Base-by-base conservation (phyloP, 1,140 invertebrate species). In the Diprion similis region DNA sequence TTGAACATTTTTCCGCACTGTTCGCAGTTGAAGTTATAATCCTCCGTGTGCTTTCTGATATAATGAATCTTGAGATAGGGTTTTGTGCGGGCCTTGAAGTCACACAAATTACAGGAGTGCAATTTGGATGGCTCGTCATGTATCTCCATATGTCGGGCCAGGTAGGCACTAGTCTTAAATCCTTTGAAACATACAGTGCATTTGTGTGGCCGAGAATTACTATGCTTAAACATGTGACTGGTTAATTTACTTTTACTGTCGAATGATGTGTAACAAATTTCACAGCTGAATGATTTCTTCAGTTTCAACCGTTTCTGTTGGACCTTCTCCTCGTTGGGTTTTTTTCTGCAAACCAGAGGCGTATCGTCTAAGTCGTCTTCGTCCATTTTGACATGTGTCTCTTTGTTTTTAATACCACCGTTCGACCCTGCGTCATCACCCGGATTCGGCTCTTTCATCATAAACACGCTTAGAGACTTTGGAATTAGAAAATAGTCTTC, bases 1-100 rank as follows among this genome's bases (percentile, higher is more conserved):
- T 91, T 90, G 83, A 92, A 92, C 82, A 90, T 89, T 78, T 91
- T 91, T 17, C 91, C 90, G 83, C 92, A 92, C 59, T 89, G 76
- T 17, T 89, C 82, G 81, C 92, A 93, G 45, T 89, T 92, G 77
- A 87, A 92, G 70, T 89, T 88, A 70, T 83, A 87, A 8, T 85
- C 83, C 7, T 90, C 85, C 0, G 86, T 88, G 76, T 90, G 91
- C 78, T 90, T 89, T 72, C 91, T 89, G 46, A 91, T 86, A 46
- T 84, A 81, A 70, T 90, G 89, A 48, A 91, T 81, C 65, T 84
- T 86, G 6, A 88, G 69, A 59, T 86, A 85, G 0, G 88, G 85
- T 46, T 90, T 89, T 3, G 87, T 85, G 13, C 82, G 80, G 0
- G 88, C 89, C 18, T 83, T 80, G 68, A 85, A 88, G 4, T 85